Percentiles rank a stretch among this genome's conserved stretches.
phyloP scores from a whole-genome alignment of 2,888 invertebrate species.

The Phragmatobia fuliginosa region DNA sequence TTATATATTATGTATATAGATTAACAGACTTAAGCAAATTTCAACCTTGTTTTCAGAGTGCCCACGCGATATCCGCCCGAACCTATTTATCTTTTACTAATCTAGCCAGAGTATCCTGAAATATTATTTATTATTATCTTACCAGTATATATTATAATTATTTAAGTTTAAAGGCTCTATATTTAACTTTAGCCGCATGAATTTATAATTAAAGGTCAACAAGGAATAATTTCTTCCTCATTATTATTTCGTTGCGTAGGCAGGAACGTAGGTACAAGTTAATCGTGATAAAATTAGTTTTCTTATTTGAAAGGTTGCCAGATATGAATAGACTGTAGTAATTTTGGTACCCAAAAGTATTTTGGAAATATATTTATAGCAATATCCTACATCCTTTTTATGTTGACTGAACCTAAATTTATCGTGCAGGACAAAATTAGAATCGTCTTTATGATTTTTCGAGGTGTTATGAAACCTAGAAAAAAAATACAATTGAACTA shows the following conservation, averaged over 20 bases:
- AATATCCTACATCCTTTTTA: background rate
- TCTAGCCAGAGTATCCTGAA: background rate
- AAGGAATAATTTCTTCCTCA: background rate
- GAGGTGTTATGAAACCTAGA: background rate
- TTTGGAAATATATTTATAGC: background rate
- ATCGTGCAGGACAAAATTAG: background rate
- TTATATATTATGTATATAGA: no score
- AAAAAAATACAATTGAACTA: background rate
- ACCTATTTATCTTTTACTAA: background rate
- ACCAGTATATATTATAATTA: background rate
- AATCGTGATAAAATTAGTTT: background rate
- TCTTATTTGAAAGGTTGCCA: background rate
- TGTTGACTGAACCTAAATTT: background rate
- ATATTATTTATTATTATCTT: background rate
- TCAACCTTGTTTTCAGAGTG: no score
- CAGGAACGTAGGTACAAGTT: background rate
- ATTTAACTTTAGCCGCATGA: background rate
- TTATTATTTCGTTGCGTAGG: background rate
- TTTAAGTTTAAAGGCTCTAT: background rate
- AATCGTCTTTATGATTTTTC: background rate
- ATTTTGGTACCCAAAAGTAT: background rate
- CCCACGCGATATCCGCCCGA: background rate
- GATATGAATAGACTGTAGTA: background rate
- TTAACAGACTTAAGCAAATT: no score
- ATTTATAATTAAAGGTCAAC: background rate